phyloP scores from a whole-genome alignment of 2,888 invertebrate genomes.

The Ypsolopha sequella region DNA sequence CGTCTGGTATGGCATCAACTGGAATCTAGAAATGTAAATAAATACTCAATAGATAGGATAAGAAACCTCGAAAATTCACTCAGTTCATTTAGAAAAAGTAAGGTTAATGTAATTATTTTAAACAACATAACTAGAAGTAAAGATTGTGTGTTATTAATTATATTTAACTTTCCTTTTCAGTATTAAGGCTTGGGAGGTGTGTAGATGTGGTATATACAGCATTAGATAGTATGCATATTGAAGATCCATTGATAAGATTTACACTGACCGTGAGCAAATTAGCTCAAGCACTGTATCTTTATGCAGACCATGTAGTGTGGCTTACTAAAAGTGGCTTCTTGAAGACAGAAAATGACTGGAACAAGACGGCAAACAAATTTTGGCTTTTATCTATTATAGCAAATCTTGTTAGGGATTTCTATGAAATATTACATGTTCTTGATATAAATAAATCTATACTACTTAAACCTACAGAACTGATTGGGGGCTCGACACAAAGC shows the following conservation, averaged over 20 bases:
- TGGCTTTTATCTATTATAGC: conserved; percentile 88
- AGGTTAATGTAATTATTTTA: conserved; percentile 10
- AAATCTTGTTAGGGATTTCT: conserved; percentile 85
- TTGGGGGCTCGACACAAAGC: conserved; percentile 31
- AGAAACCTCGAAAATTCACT: conserved; percentile 86
- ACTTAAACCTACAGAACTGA: conserved; percentile 50
- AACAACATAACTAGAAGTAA: neutral
- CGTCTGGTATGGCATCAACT: conserved; percentile 84
- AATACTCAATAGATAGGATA: conserved; percentile 78
- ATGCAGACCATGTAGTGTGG: conserved; percentile 92
- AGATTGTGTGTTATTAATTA: neutral
- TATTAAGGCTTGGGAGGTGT: conserved; percentile 87
- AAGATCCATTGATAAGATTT: conserved; percentile 76
- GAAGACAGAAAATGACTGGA: conserved; percentile 82
- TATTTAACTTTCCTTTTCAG: conserved; percentile 62
- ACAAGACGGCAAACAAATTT: conserved; percentile 79
- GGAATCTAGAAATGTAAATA: conserved; percentile 71
- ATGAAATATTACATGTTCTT: conserved; percentile 80
- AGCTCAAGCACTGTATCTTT: conserved; percentile 81
- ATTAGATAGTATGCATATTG: conserved; percentile 78
- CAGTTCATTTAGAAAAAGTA: conserved; percentile 90
- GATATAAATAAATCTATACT: conserved; percentile 53
- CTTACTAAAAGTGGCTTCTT: conserved; percentile 79
- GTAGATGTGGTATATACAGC: conserved; percentile 84
- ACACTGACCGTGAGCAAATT: conserved; percentile 85